Base-by-base conservation (phyloP, 2,888 invertebrate genomes). In the Petrophora chlorosata region DNA sequence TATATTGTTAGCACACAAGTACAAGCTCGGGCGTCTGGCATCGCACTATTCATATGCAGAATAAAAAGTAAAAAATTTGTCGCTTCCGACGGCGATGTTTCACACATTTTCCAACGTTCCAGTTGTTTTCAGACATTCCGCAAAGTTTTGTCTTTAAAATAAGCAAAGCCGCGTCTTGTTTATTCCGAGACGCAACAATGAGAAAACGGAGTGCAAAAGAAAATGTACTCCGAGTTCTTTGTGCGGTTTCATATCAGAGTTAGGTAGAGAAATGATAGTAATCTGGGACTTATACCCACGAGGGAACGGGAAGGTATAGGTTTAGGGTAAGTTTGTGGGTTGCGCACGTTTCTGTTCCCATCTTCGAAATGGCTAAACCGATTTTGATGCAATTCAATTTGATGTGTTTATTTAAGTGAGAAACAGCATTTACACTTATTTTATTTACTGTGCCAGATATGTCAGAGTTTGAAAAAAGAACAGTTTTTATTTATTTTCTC, bases 31-130 rank as follows among this genome's bases (percentile, higher is more conserved):
- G 41, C 26, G 54, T 53, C 57, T 57, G 53, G 57, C 53, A 41
- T 52, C 28, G 32, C 43, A 42, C 45, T 41, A 53, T 57, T 57
- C 57, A 55, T 44, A 51, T 51, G 53, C 53, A 48, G 47, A 57
- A 57, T 53, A 55, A 60, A 57, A 53, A 58, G 53, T 45, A 63
- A 53, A 61, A 56, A 56, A 25, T 14, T 52, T 44, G 59, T 56
- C 56, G 54, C 36, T 53, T 40, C 46, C 43, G 17, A 46, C 53
- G 55, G 49, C 48, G 47, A 47, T 54, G 53, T 61, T 67, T 67
- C 65, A 63, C 65, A 68, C 67, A 56, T 70, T 49, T 63, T 53
- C 30, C 57, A 45, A 30, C 49, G 49, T 59, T 39, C 19, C 42
- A 47, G 50, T 45, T 46, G 32, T 42, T 39, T 38, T 39, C 48